Conservation (phyloP, 2,113 vertebrate genomes). For the Anhinga rufa region DNA sequence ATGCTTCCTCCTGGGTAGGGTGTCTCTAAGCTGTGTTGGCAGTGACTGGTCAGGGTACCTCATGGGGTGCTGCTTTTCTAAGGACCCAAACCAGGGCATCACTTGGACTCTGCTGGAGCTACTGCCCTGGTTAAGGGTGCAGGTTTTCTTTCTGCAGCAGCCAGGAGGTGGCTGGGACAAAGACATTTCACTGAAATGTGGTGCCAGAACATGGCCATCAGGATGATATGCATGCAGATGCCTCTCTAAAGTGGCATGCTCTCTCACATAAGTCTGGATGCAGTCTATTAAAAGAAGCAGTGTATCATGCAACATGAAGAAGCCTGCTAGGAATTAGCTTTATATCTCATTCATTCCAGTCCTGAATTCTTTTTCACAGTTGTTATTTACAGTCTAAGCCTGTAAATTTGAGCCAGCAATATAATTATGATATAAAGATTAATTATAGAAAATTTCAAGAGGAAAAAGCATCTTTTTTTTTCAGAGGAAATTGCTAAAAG, state of each 20-base stretch:
- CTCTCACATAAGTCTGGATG: neutral
- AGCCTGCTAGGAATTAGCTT: conserved; percentile 10
- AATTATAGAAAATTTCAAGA: conserved; percentile 46
- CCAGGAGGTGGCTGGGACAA: neutral
- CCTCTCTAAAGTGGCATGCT: neutral
- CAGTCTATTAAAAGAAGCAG: neutral
- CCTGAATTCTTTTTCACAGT: conserved; percentile 30
- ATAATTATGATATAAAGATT: conserved; percentile 57
- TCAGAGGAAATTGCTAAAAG: conserved; percentile 18
- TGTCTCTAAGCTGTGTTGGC: neutral
- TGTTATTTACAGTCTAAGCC: conserved; percentile 50
- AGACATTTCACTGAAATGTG: neutral
- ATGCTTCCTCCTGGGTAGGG: neutral
- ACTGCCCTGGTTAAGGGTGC: neutral
- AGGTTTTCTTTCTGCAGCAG: neutral
- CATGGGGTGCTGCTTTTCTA: neutral
- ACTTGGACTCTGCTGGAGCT: neutral
- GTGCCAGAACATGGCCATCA: neutral
- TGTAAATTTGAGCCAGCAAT: conserved; percentile 41
- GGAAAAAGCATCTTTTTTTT: neutral
- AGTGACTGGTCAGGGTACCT: neutral
- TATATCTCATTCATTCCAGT: conserved; percentile 12
- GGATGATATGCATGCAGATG: neutral
- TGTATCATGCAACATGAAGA: neutral
- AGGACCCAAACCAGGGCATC: neutral